These are phyloP conservation scores for Caenorhabditis sp. DNA, from an alignment of 2,888 invertebrate genomes.

Conservation along the genomic window DNA sequence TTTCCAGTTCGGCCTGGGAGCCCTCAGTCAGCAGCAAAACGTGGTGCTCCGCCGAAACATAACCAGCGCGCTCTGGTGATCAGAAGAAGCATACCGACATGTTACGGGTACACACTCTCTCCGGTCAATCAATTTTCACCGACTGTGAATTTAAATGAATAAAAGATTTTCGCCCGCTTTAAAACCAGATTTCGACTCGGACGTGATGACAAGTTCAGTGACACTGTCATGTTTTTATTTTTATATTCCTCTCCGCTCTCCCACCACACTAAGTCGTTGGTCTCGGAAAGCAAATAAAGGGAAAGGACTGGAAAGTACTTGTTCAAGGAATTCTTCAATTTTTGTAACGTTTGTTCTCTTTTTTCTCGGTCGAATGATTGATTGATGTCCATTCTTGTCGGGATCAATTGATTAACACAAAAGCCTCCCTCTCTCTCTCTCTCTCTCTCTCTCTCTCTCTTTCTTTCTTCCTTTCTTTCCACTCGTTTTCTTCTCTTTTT, in stretches of 20 bases:
- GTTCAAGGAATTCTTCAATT: too few species aligned
- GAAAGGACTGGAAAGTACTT: background rate
- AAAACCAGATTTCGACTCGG: background rate
- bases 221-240: too few species aligned
- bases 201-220: background rate
- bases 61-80: slow-evolving; percentile 37
- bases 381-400: too few species aligned
- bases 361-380: too few species aligned
- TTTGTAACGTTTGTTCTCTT: background rate
- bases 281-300: background rate
- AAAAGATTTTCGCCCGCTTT: slow-evolving; percentile 1
- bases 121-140: slow-evolving; percentile 7
- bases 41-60: slow-evolving; percentile 25
- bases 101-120: slow-evolving; percentile 10
- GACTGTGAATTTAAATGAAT: slow-evolving; percentile 13
- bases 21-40: slow-evolving; percentile 35
- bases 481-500: background rate
- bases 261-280: background rate
- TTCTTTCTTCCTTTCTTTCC: background rate
- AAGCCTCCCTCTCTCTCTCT: too few species aligned
- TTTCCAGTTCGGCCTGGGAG: slow-evolving; percentile 34
- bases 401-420: too few species aligned
- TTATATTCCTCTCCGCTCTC: too few species aligned
- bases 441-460: too few species aligned
- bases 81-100: background rate